Conservation (phyloP, 2,888 invertebrate genomes). For the Eupsilia transversa region DNA sequence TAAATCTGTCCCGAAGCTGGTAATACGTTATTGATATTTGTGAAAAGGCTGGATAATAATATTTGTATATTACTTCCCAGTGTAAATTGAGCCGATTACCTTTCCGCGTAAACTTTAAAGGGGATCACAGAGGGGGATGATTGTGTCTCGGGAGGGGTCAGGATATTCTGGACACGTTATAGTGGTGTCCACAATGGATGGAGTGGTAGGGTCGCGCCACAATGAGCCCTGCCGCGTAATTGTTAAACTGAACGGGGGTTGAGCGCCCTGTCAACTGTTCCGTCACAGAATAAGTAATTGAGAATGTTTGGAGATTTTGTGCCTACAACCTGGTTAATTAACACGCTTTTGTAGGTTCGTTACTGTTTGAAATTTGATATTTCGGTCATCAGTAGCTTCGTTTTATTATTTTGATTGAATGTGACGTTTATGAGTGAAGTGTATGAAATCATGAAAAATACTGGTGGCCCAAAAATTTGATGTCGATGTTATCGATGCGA, state of each 20-base stretch:
- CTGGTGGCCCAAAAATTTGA: background rate
- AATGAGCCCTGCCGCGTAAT: slow-evolving; percentile 89
- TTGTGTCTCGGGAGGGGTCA: slow-evolving; percentile 69
- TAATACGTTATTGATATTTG: slow-evolving; percentile 91
- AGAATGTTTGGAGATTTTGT: slow-evolving; percentile 68
- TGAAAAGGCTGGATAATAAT: slow-evolving; percentile 90
- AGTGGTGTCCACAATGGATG: slow-evolving; percentile 87
- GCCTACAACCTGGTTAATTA: slow-evolving; percentile 66
- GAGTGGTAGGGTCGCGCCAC: slow-evolving; percentile 87
- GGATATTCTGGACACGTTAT: slow-evolving; percentile 74
- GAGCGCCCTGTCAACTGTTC: slow-evolving; percentile 89
- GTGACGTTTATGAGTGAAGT: background rate
- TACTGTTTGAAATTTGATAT: slow-evolving; percentile 30
- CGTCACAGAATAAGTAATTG: slow-evolving; percentile 82
- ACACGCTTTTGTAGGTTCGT: slow-evolving; percentile 45
- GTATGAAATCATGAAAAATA: background rate
- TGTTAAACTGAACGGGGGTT: slow-evolving; percentile 90
- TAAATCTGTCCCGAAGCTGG: slow-evolving; percentile 87
- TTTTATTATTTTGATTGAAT: background rate
- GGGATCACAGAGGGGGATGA: slow-evolving; percentile 63
- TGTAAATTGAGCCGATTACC: slow-evolving; percentile 75
- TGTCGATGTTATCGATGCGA: slow-evolving; percentile 60
- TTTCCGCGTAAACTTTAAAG: slow-evolving; percentile 59
- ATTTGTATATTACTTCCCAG: slow-evolving; percentile 85
- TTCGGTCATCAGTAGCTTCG: background rate